Conservation (phyloP, 2,113 vertebrate species). For the Mesocricetus auratus region DNA sequence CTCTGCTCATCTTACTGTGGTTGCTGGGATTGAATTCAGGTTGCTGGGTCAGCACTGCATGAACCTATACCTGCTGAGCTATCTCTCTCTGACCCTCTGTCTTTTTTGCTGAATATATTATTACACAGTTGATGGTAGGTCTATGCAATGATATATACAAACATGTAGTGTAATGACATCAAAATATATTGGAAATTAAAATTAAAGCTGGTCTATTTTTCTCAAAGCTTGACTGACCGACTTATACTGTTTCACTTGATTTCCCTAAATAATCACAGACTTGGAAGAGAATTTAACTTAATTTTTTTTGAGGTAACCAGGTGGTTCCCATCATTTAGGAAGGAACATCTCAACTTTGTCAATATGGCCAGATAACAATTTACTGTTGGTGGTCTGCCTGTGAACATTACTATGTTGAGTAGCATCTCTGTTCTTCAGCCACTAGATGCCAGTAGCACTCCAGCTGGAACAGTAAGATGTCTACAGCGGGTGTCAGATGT, state of each 20-base stretch:
- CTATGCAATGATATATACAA: background rate
- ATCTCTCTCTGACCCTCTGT: background rate
- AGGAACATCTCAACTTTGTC: background rate
- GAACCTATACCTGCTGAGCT: too few species aligned
- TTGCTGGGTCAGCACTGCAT: too few species aligned
- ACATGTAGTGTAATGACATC: background rate
- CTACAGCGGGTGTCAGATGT: background rate
- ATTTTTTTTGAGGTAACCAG: background rate
- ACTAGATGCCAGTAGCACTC: background rate
- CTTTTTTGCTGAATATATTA: background rate
- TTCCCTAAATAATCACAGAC: background rate
- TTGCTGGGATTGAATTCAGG: background rate
- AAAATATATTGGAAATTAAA: background rate
- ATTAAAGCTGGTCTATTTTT: slow-evolving; percentile 29
- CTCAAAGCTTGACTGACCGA: background rate
- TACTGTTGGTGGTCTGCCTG: too few species aligned
- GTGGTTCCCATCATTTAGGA: background rate
- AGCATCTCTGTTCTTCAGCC: background rate
- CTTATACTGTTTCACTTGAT: background rate
- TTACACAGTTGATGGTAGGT: background rate
- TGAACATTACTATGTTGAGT: background rate
- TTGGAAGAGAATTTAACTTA: background rate
- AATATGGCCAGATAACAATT: background rate
- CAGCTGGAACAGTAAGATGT: background rate
- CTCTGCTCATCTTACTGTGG: background rate